These are phyloP conservation scores for Neria commutata DNA, from an alignment of 2,888 invertebrate species.

Conservation along the genomic window DNA sequence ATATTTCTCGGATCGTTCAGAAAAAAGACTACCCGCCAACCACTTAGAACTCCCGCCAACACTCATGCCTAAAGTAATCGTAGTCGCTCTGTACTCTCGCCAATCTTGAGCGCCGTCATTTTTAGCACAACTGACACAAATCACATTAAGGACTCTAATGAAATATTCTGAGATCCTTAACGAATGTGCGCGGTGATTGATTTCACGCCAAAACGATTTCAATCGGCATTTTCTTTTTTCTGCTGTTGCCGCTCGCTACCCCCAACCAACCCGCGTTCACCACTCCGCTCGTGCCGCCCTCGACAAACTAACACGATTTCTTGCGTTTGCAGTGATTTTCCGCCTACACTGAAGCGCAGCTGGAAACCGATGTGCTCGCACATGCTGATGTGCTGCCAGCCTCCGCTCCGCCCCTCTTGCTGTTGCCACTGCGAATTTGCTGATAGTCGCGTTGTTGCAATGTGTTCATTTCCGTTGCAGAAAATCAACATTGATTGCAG, in stretches of 20 bases:
- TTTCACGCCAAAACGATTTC: constrained; percentile 57
- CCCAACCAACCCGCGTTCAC: too few species aligned
- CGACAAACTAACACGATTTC: not conserved
- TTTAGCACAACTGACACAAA: constrained; percentile 44
- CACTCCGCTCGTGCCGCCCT: too few species aligned
- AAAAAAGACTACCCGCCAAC: too few species aligned
- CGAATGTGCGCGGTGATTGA: constrained; percentile 50
- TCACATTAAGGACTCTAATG: constrained; percentile 56
- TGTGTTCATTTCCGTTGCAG: constrained; percentile 36
- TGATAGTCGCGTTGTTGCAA: constrained; percentile 34
- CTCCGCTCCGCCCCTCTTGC: not conserved
- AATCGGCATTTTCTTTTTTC: constrained; percentile 49
- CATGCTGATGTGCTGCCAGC: constrained; percentile 9
- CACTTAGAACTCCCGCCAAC: too few species aligned
- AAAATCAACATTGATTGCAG: constrained; percentile 24
- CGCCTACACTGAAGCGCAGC: constrained; percentile 3
- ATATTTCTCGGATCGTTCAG: too few species aligned
- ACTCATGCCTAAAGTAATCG: too few species aligned
- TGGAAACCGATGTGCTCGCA: constrained; percentile 3
- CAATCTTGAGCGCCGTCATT: constrained; percentile 17
- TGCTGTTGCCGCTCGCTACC: too few species aligned
- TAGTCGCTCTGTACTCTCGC: too few species aligned
- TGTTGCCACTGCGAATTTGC: constrained; percentile 20
- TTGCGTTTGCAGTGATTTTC: constrained; percentile 39
- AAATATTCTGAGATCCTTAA: constrained; percentile 49